phyloP scores from a whole-genome alignment of 2,113 vertebrate species.

The Eubucco bourcierii region DNA sequence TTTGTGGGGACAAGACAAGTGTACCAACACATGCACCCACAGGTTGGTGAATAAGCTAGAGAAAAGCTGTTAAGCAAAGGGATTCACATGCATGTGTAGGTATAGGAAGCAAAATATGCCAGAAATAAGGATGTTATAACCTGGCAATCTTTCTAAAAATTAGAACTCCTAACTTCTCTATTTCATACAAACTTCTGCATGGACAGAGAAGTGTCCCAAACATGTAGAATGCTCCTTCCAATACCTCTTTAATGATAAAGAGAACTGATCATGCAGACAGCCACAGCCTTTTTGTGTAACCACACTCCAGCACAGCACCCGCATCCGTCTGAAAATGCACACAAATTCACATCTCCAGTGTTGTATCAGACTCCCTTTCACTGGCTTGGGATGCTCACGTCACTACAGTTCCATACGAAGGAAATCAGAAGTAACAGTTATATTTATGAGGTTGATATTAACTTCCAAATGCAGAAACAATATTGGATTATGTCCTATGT shows the following conservation, averaged over 20 bases:
- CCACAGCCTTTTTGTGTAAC: background rate
- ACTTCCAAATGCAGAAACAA: background rate
- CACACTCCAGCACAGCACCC: background rate
- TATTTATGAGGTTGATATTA: background rate
- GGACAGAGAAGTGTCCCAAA: background rate
- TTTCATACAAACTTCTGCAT: background rate
- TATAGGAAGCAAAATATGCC: background rate
- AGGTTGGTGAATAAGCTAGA: background rate
- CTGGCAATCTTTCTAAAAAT: background rate
- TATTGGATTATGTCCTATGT: background rate
- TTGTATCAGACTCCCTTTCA: background rate
- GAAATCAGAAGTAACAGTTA: background rate
- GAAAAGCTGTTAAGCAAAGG: background rate
- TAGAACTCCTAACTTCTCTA: background rate
- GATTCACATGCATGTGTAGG: rapidly evolving
- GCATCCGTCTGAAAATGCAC: background rate
- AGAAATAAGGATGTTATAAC: background rate
- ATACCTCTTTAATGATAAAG: background rate
- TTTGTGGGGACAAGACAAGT: background rate
- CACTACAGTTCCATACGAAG: background rate
- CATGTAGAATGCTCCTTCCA: background rate
- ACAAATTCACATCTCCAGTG: background rate
- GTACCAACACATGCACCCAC: background rate
- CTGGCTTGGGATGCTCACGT: background rate
- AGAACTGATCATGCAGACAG: background rate